Percentiles rank a stretch among this genome's conserved stretches.
These are phyloP conservation scores for Sminthurinus aureus DNA, from an alignment of 2,888 invertebrate genomes.

Conservation along the genomic window DNA sequence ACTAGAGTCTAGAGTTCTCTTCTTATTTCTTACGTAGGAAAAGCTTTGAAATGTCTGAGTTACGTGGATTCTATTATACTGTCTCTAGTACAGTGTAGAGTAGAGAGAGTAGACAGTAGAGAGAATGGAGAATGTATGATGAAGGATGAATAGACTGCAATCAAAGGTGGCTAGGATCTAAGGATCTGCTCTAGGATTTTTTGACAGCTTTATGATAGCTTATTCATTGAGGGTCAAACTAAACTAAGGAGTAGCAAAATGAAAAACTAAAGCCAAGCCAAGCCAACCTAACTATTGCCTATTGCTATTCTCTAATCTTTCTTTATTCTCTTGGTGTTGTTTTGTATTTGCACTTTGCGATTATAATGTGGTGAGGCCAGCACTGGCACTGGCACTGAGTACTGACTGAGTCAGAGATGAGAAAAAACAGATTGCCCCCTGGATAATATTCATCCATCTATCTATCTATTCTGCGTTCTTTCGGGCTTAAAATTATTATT, in stretches of 20 bases:
- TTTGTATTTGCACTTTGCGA: conserved; percentile 1
- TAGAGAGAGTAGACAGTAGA: neutral
- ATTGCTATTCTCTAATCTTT: too few relatives aligned
- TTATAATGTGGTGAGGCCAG: neutral
- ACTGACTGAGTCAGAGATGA: neutral
- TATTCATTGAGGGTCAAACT: conserved; percentile 45
- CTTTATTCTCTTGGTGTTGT: neutral
- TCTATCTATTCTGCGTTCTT: neutral
- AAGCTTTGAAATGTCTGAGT: too few relatives aligned
- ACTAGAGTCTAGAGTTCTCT: neutral
- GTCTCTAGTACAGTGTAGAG: neutral
- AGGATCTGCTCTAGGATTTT: conserved; percentile 20
- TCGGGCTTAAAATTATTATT: neutral
- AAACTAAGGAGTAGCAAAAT: conserved; percentile 24
- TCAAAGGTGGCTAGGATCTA: conserved; percentile 39
- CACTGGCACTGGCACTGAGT: too few relatives aligned
- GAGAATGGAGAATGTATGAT: neutral
- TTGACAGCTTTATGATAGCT: conserved; percentile 46
- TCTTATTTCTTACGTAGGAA: neutral
- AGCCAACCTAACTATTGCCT: too few relatives aligned
- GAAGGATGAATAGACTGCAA: conserved; percentile 29
- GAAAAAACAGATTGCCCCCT: conserved; percentile 3
- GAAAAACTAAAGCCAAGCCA: too few relatives aligned
- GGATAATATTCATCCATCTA: conserved; percentile 2
- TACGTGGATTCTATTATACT: neutral